Conservation (phyloP, 92 coral and sea anemone genomes). For the Phenganax subtilis region DNA sequence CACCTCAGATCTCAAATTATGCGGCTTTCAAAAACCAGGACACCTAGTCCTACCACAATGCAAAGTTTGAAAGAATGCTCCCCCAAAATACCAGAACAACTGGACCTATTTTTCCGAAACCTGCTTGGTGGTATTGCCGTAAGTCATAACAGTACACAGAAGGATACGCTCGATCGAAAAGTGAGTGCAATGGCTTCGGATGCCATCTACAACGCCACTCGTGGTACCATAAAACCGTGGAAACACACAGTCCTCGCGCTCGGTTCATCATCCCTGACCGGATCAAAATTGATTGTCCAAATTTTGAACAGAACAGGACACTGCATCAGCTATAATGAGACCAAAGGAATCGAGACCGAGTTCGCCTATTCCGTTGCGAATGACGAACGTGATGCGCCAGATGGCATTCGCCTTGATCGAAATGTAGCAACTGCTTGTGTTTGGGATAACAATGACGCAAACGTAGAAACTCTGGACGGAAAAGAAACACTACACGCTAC, state of each 20-base stretch:
- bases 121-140: slow-evolving; percentile 23
- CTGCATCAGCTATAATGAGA: slow-evolving; percentile 22
- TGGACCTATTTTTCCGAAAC: slow-evolving; percentile 30
- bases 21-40: slow-evolving; percentile 37
- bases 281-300: slow-evolving; percentile 12
- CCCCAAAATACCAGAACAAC: slow-evolving; percentile 31
- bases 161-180: slow-evolving; percentile 25
- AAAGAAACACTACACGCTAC: slow-evolving; percentile 35
- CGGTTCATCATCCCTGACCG: slow-evolving; percentile 29
- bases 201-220: slow-evolving; percentile 33
- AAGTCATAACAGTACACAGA: slow-evolving; percentile 9
- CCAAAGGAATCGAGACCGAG: slow-evolving; percentile 27
- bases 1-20: slow-evolving; percentile 39
- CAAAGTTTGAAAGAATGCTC: slow-evolving; percentile 32
- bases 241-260: slow-evolving; percentile 26
- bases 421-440: slow-evolving; percentile 22
- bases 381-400: slow-evolving; percentile 31
- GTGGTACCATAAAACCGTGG: slow-evolving; percentile 33
- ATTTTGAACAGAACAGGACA: slow-evolving; percentile 33
- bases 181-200: slow-evolving; percentile 28
- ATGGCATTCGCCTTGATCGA: slow-evolving; percentile 31
- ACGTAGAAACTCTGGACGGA: slow-evolving; percentile 33
- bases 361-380: slow-evolving; percentile 27
- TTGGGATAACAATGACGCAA: slow-evolving; percentile 37
- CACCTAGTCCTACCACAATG: slow-evolving; percentile 28